These are phyloP conservation scores for Calephelis nemesis DNA, from an alignment of 1,140 invertebrate species.

Conservation along the genomic window DNA sequence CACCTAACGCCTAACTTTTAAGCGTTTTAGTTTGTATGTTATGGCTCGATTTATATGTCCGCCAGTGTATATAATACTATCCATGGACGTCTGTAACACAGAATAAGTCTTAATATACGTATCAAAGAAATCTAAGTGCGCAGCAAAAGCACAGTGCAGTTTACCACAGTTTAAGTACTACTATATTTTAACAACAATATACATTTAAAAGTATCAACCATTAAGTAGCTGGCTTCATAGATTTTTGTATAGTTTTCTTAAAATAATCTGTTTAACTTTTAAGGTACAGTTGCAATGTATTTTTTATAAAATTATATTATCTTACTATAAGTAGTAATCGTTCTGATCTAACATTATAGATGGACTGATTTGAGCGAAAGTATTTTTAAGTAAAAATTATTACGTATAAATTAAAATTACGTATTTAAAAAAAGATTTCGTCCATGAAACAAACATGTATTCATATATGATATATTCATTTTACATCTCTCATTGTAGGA, in stretches of 20 bases:
- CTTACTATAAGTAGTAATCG: constrained; percentile 3
- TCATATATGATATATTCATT: constrained; percentile 3
- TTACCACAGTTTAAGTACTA: constrained; percentile 49
- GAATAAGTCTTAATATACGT: constrained; percentile 43
- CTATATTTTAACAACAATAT: constrained; percentile 28
- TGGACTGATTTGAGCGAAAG: constrained; percentile 6
- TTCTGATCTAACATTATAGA: neutral
- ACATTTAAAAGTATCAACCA: constrained; percentile 18
- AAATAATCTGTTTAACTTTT: constrained; percentile 1
- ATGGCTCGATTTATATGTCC: no score
- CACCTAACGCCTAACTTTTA: no score
- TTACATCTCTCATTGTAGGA: constrained; percentile 5
- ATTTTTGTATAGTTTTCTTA: constrained; percentile 15
- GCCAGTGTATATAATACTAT: constrained; percentile 44
- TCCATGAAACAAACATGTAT: neutral
- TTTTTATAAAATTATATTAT: constrained; percentile 1
- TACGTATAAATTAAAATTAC: neutral
- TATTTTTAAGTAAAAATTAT: neutral
- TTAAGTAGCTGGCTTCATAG: constrained; percentile 5
- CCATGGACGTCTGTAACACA: constrained; percentile 45
- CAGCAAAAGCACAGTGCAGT: constrained; percentile 50
- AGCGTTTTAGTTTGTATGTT: no score
- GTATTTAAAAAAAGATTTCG: neutral
- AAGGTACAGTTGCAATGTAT: constrained; percentile 6
- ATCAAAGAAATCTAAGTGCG: constrained; percentile 48